phyloP scores from a whole-genome alignment of 2,113 vertebrate genomes.

The Urocynchramus pylzowi region DNA sequence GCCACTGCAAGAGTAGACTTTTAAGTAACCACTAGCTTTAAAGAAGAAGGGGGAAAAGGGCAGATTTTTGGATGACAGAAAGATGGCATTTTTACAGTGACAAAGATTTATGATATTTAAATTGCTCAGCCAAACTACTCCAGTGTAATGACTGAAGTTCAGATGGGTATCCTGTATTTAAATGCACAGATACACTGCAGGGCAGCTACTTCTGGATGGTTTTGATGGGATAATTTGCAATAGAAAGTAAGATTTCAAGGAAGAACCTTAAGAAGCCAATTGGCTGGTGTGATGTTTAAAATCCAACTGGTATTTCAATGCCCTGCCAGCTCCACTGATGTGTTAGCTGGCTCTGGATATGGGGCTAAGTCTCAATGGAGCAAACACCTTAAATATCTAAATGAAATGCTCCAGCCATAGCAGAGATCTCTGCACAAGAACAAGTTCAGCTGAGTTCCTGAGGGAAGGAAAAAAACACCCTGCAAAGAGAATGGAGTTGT shows the following conservation, averaged over 20 bases:
- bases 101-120: not conserved
- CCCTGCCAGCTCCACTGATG: not conserved
- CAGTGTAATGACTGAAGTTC: not conserved
- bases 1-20: not conserved
- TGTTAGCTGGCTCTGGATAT: not conserved
- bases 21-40: not conserved
- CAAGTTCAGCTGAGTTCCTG: not conserved
- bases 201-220: not conserved
- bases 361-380: not conserved
- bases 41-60: not conserved
- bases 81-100: not conserved
- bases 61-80: conserved; percentile 5
- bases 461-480: not conserved
- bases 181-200: not conserved
- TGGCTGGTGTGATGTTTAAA: conserved; percentile 11
- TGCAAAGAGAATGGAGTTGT: conserved; percentile 14
- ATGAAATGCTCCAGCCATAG: not conserved
- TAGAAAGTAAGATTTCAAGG: not conserved
- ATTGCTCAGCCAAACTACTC: not conserved
- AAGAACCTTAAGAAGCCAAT: not conserved
- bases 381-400: not conserved
- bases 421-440: not conserved
- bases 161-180: not conserved
- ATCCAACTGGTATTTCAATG: not conserved
- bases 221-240: not conserved